Evolutionary conservation across 2,113 vertebrate species (phyloP).

Genomic region (Chloropsis cyanopogon): DNA sequence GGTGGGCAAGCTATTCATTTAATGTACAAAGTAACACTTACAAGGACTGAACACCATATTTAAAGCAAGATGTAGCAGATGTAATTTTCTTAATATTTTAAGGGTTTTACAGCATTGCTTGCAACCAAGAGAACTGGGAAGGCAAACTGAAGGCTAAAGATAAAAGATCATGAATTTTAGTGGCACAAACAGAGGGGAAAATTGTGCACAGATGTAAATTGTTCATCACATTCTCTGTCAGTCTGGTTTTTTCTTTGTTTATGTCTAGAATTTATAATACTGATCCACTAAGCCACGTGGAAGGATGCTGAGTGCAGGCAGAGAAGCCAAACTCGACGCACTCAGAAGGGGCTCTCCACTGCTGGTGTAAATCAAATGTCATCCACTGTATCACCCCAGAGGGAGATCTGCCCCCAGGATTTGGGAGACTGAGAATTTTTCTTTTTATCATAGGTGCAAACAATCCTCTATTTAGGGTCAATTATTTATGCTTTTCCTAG

Average conservation of each 20-base stretch:
- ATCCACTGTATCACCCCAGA: not conserved
- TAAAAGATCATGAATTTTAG: not conserved
- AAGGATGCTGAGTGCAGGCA: not conserved
- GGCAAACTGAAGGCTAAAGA: not conserved
- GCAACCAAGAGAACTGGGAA: not conserved
- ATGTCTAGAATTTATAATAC: not conserved
- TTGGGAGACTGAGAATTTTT: not conserved
- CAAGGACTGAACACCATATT: constrained; percentile 4
- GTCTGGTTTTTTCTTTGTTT: constrained; percentile 5
- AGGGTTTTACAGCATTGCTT: not conserved
- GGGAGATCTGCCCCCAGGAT: not conserved
- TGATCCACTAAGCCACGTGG: not conserved
- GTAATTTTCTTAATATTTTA: constrained; percentile 36
- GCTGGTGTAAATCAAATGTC: not conserved
- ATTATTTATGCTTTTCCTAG: not conserved
- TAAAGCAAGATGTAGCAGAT: constrained; percentile 24
- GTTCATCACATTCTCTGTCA: not conserved
- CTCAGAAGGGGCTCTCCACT: not conserved
- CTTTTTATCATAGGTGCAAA: not conserved
- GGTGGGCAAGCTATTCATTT: constrained; percentile 25
- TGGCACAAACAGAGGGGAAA: not conserved
- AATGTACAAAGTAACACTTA: not conserved
- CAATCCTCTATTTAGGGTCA: not conserved
- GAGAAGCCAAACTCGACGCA: not conserved
- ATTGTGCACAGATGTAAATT: not conserved